Evolutionary conservation across 2,888 invertebrate species (phyloP).

Genomic region (Caenorhabditis becei): DNA sequence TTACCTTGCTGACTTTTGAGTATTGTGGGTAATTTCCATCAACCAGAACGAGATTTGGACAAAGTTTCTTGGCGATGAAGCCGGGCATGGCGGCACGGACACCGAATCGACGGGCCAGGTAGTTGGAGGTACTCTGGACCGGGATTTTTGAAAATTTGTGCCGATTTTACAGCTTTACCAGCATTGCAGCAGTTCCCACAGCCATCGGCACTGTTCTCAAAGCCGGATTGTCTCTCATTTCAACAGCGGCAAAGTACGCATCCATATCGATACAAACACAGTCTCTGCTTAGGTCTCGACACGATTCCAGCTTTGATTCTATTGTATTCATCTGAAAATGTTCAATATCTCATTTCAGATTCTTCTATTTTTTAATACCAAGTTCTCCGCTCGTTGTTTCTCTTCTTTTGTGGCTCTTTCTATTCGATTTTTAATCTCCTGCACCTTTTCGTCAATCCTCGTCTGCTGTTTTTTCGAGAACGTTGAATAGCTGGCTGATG

Average conservation of each 20-base stretch:
- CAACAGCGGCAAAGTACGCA: constrained; percentile 85
- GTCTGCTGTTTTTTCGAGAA: constrained; percentile 84
- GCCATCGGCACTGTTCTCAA: constrained; percentile 85
- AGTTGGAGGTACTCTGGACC: constrained; percentile 85
- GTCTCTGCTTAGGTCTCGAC: constrained; percentile 82
- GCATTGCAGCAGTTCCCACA: constrained; percentile 85
- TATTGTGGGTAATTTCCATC: constrained; percentile 84
- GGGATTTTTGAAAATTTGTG: neutral
- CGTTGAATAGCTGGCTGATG: constrained; percentile 84
- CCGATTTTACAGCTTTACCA: constrained; percentile 81
- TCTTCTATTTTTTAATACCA: constrained; percentile 55
- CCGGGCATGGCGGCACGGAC: constrained; percentile 86
- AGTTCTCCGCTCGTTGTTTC: constrained; percentile 52
- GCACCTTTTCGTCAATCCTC: constrained; percentile 83
- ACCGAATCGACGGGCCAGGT: constrained; percentile 85
- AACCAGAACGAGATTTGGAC: constrained; percentile 85
- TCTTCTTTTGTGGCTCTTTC: constrained; percentile 59
- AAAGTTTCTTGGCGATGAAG: constrained; percentile 85
- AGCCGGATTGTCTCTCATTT: constrained; percentile 83
- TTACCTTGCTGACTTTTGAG: constrained; percentile 82
- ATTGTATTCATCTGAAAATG: constrained; percentile 83
- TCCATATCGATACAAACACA: constrained; percentile 84
- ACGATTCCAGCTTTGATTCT: constrained; percentile 82
- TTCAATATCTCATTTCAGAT: neutral
- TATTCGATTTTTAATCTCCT: constrained; percentile 60